Evolutionary conservation across 1,140 invertebrate species (phyloP).

Genomic region (Drosophila ficusphila): DNA sequence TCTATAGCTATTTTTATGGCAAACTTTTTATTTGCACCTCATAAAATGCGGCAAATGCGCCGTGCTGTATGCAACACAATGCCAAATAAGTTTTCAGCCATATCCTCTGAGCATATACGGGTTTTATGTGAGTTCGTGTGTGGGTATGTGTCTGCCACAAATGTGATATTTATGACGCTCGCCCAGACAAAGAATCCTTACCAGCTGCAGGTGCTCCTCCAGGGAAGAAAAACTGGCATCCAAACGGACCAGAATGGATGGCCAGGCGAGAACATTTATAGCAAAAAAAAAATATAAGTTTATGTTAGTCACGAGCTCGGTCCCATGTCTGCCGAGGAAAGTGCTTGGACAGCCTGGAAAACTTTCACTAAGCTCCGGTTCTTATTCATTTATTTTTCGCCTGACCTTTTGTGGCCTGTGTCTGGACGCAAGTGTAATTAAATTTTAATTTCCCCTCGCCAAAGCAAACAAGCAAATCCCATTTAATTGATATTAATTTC

Average conservation of each 20-base stretch:
- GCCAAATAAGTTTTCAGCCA: constrained; percentile 49
- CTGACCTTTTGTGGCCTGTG: constrained; percentile 50
- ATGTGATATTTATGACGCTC: constrained; percentile 79
- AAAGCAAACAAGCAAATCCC: constrained; percentile 37
- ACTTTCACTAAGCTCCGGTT: constrained; percentile 51
- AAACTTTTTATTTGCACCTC: constrained; percentile 82
- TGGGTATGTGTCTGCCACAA: constrained; percentile 70
- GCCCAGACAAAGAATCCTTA: constrained; percentile 54
- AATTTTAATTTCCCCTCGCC: constrained; percentile 61
- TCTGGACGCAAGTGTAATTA: constrained; percentile 59
- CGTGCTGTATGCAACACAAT: constrained; percentile 73
- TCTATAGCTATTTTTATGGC: constrained; percentile 78
- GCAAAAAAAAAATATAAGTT: constrained; percentile 18
- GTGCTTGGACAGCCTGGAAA: constrained; percentile 19
- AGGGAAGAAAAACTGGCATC: constrained; percentile 5
- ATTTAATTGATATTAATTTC: constrained; percentile 77
- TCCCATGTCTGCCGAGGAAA: constrained; percentile 21
- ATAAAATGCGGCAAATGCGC: constrained; percentile 79
- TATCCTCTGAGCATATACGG: constrained; percentile 17
- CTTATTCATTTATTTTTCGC: constrained; percentile 42
- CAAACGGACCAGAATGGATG: constrained; percentile 24
- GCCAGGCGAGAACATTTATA: constrained; percentile 23
- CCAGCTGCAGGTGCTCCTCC: constrained; percentile 41
- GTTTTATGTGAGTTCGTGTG: constrained; percentile 2
- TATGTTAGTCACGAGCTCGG: constrained; percentile 40